Base-by-base conservation (phyloP, 2,888 invertebrate species). In the Limnephilus lunatus region DNA sequence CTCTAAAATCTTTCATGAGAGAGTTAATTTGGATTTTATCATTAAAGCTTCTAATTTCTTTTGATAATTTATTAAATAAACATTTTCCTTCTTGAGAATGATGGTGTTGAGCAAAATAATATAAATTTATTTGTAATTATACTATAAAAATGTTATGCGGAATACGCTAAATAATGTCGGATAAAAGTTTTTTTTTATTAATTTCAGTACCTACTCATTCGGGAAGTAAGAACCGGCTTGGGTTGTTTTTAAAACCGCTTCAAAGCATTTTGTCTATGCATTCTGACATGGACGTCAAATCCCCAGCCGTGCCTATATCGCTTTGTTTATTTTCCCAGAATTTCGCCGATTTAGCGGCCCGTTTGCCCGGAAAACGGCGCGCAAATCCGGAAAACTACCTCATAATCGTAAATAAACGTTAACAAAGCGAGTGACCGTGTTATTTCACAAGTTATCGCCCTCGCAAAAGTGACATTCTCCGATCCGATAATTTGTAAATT, bases 271-370 rank as follows among this genome's bases (percentile, higher is more conserved):
- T 90, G 83, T 89, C 89, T 89, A 82, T 30, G 89, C 89, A 30
- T 91, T 91, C 89, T 91, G 91, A 91, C 91, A 91, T 91, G 91
- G 91, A 91, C 91, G 91, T 91, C 91, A 91, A 85, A 89, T 35
- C 32, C 90, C 32, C 90, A 85, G 85, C 90, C 90, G 90, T 90
- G 90, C 90, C 90, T 85, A 44, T 30, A n/a, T 44, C 48, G 30
- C 19, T 90, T 90, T 91, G 91, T 91, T 91, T 91, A 91, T 91
- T 89, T 90, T 89, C 85, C n/a, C 89, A 30, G 68, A 31, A 80
- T 32, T 83, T 2, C 32, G 12, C 32, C 25, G 32, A 83, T 53
- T 53, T 31, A 30, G 83, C 53, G 82, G 30, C 25, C 32, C 15
- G 5, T 7, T 53, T 32, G n/a, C 82, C 80, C 48, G 15, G 25